Evolutionary conservation across 2,888 invertebrate genomes (phyloP).

Genomic region (Branchellion lobata): DNA sequence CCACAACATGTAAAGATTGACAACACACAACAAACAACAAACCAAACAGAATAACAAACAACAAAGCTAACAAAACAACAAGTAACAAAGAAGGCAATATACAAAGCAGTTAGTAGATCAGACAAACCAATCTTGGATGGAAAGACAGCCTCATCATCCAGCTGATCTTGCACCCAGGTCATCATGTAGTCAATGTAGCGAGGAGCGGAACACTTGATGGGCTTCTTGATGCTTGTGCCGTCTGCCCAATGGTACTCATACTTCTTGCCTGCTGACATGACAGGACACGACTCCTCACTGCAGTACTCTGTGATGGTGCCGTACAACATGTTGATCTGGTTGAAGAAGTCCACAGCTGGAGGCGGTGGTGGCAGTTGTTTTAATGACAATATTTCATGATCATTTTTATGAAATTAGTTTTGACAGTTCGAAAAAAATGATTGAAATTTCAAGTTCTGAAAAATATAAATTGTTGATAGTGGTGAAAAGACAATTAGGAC

Average conservation of each 20-base stretch:
- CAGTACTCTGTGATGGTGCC: slow-evolving; percentile 99
- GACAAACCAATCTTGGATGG: slow-evolving; percentile 97
- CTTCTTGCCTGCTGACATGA: slow-evolving; percentile 98
- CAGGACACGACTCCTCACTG: slow-evolving; percentile 91
- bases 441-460: background rate
- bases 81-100: too few relatives aligned
- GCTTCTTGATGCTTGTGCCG: slow-evolving; percentile 92
- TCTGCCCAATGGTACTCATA: slow-evolving; percentile 99
- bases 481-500: background rate
- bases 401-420: background rate
- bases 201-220: slow-evolving; percentile 96
- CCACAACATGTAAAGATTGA: too few relatives aligned
- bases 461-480: background rate
- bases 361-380: too few relatives aligned
- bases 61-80: too few relatives aligned
- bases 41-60: too few relatives aligned
- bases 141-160: slow-evolving; percentile 95
- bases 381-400: background rate
- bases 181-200: slow-evolving; percentile 98
- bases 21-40: too few relatives aligned
- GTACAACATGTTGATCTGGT: slow-evolving; percentile 99
- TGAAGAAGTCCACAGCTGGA: slow-evolving; percentile 97
- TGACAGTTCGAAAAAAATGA: too few relatives aligned
- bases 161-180: slow-evolving; percentile 99
- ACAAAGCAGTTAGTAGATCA: too few relatives aligned